Evolutionary conservation across 1,140 invertebrate species (phyloP), one percentile per base, ranked within the genome.

Genomic region (Drosophila baimaii): DNA sequence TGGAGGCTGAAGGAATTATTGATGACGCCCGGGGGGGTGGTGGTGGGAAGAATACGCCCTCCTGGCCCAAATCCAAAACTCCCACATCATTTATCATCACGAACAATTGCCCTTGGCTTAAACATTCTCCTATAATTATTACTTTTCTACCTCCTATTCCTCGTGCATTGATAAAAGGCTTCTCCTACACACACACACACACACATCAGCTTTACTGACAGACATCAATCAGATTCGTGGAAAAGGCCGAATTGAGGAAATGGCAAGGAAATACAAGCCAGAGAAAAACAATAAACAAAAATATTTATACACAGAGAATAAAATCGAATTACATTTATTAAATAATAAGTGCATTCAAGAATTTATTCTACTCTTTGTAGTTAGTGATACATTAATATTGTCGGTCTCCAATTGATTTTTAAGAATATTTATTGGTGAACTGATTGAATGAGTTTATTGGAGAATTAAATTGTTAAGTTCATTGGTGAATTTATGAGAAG

Each of bases 191-290:
- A 52, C 25, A 31, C 64, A 61, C 15, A 63, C 13, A 51, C 57
- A 73, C 54, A 23, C 5, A 44, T 21, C 47, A 9, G 21, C 29
- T 9, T 52, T 68, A 68, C 83, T 77, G 82, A 72, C 82, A 86
- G 47, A 83, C 83, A 86, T 86, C 83, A 86, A 86, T 86, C 83
- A 86, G 83, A 70, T 84, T 76, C 37, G 10, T 21, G 52, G 17
- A 39, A 57, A 66, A 27, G 39, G 13, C 13, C 19, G 15, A 17
- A 27, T 43, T 41, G 46, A 15, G 58, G 21, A 54, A 35, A 59
- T 65, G 10, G 19, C 25, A 59, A 23, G 43, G 21, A 35, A 46
- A 66, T 33, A 35, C 35, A n/a, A 37, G 33, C 19, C 29, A 37
- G 31, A 21, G n/a, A 46, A 56, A 71, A 52, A 71, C 62, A 69